Base-by-base conservation (phyloP, 2,888 invertebrate genomes). In the Pristionchus mayeri region DNA sequence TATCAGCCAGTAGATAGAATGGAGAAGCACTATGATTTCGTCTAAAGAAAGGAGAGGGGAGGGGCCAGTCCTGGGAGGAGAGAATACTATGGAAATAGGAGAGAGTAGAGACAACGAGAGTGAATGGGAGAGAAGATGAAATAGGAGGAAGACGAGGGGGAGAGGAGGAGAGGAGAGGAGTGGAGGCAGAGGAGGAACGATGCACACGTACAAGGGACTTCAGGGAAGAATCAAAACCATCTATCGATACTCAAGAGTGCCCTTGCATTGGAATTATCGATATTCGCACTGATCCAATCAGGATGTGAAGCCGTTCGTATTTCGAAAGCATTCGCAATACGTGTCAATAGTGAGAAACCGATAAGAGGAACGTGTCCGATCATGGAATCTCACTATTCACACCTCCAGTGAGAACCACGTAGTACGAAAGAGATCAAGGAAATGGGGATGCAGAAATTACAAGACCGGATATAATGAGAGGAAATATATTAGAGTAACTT, bases 31-130 rank as follows among this genome's bases (percentile, higher is more conserved):
- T 37, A 67, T 67, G 4, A 67, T 40, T 67, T 34, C 40, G 34
- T 21, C 13, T 40, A 67, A 21, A 37, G 67, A 67, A 4, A 60
- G 13, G 24, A 30, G 60, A 67, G 67, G 37, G 67, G 67, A 67
- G 67, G 67, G 37, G 57, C 57, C 57, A 27, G 57, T 57, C 57
- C 57, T 57, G 67, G 18, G 67, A 67, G 18, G 24, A 44, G 76
- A 48, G 44, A 48, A 21, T 16, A 37, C 40, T 27, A 48, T 44
- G 48, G 76, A 34, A 7, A 76, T 13, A 71, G 71, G 21, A 11
- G 67, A 63, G 34, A 34, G 40, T n/a, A n/a, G n/a, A n/a, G n/a
- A n/a, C n/a, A n/a, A n/a, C n/a, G 67, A 4, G 18, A 4, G 40
- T 13, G 37, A 67, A 21, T 18, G 67, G 18, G 13, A 24, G 40